Conservation (phyloP, 1,140 invertebrate species). For the Aradophagus sp. region DNA sequence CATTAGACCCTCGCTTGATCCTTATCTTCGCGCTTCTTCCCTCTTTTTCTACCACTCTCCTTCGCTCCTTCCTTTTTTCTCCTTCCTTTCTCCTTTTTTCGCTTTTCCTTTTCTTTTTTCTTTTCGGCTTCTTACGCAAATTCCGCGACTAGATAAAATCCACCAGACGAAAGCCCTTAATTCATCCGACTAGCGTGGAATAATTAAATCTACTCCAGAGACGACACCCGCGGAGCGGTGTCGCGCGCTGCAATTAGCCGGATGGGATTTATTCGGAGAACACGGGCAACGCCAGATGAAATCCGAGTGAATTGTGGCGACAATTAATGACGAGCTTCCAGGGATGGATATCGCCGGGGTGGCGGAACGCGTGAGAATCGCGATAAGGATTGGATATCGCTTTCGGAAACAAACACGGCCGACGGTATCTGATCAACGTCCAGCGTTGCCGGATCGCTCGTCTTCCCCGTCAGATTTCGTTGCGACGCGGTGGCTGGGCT, state of each 20-base stretch:
- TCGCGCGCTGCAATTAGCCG: conserved; percentile 41
- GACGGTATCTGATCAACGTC: no score
- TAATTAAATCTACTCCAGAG: conserved; percentile 13
- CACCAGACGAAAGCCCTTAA: conserved; percentile 10
- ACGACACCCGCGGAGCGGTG: conserved; percentile 14
- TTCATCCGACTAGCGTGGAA: conserved; percentile 15
- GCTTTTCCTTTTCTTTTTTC: no score
- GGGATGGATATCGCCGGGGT: neutral
- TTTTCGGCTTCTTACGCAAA: conserved; percentile 42
- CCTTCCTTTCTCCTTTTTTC: no score
- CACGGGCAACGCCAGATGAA: conserved; percentile 33
- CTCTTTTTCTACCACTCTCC: no score
- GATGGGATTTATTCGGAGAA: conserved; percentile 27
- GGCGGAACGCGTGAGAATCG: no score
- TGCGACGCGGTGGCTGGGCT: no score
- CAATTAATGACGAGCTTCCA: conserved; percentile 3
- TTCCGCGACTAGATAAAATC: conserved; percentile 41
- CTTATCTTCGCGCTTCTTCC: conserved; percentile 53
- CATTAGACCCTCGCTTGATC: conserved; percentile 55
- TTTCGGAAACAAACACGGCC: no score
- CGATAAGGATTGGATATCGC: no score
- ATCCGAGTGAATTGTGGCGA: conserved; percentile 1
- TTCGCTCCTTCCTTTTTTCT: no score
- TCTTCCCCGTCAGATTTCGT: no score
- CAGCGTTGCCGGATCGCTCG: no score